Base-by-base conservation (phyloP, 2,113 vertebrate species). In the Ammospiza caudacuta region DNA sequence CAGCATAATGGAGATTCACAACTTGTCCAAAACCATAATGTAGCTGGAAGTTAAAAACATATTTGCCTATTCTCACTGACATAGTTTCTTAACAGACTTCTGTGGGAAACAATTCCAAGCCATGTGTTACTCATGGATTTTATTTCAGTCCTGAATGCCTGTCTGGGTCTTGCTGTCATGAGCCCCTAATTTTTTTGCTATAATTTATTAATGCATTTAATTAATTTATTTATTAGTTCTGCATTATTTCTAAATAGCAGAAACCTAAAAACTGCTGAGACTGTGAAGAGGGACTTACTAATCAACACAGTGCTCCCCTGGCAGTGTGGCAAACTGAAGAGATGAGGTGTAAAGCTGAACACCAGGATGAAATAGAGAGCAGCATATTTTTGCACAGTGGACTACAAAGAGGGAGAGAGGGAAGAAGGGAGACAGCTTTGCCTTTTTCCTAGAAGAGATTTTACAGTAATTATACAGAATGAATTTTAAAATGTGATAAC, bases 401-500 rank as follows among this genome's bases (percentile, higher is more conserved):
- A 51, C 75, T 83, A 62, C 39, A 28, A 89, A 91, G 57, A 75
- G 18, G 16, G 15, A 87, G 18, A 29, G 20, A 61, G 39, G 22
- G 6, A 77, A 72, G 20, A 43, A 31, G 9, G 58, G 64, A 23
- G 78, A 85, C 47, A 91, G 82, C 80, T 82, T 73, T 90, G 61
- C 76, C 80, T 95, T 92, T 91, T 75, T 57, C 68, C 64, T 83
- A 47, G 83, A 96, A 83, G 57, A 91, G 80, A 95, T 89, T 95
- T 97, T 83, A 96, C 51, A 85, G 67, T 95, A 97, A 96, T 94
- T 95, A 95, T 89, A 83, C 79, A 95, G 96, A 97, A 96, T 92
- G 96, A 96, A 97, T 97, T 98, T 98, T 96, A 95, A 98, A 97
- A 94, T 39, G 82, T 93, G 97, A 97, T 97, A 98, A 97, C 97